phyloP scores from a whole-genome alignment of 2,888 invertebrate genomes.

The Plebejus argus region DNA sequence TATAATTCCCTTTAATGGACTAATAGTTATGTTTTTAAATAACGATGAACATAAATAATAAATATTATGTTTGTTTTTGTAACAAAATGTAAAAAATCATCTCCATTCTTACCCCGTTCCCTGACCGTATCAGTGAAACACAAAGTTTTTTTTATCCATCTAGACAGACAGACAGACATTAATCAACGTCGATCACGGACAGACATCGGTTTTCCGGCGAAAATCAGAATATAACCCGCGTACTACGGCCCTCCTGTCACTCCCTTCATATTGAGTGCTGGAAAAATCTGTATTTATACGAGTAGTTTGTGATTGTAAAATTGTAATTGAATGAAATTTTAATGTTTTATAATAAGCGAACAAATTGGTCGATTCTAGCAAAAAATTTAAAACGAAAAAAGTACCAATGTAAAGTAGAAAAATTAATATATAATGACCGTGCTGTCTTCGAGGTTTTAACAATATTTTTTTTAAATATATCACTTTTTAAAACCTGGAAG shows the following conservation, averaged over 20 bases:
- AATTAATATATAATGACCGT: no score
- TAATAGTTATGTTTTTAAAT: no score
- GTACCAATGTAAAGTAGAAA: no score
- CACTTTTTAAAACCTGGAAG: no score
- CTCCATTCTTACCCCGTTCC: constrained; percentile 50
- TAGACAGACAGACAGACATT: constrained; percentile 72
- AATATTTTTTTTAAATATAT: no score
- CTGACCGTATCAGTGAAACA: constrained; percentile 66
- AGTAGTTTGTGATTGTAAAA: neutral
- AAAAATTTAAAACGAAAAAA: neutral
- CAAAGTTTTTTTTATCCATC: constrained; percentile 73
- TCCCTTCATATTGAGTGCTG: neutral
- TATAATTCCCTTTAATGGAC: no score
- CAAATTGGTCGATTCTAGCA: neutral
- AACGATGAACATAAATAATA: neutral
- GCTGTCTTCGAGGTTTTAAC: no score
- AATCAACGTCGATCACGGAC: constrained; percentile 77
- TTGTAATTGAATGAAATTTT: neutral
- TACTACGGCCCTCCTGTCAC: neutral
- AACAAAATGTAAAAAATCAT: neutral
- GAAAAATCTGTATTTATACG: neutral
- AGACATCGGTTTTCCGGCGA: constrained; percentile 53
- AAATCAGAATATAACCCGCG: constrained; percentile 41
- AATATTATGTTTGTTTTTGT: neutral
- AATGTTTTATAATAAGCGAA: no score